Percentiles rank a stretch among this genome's conserved stretches.
Conservation (phyloP, 1,140 invertebrate species). For the Drosophila kepulauana region DNA sequence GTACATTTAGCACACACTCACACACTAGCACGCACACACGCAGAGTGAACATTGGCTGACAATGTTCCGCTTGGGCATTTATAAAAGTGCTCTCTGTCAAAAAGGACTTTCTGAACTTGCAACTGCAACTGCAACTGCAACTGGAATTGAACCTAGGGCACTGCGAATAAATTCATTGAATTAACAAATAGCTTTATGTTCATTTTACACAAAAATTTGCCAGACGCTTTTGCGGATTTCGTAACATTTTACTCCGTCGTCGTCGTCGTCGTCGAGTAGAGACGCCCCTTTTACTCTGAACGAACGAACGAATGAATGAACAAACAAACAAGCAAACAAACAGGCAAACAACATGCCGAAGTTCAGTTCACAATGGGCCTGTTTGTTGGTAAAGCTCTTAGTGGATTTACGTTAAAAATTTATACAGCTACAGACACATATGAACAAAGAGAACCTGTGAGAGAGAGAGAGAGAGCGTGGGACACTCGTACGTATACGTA, state of each 20-base stretch:
- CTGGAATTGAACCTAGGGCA: constrained; percentile 24
- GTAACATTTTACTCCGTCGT: constrained; percentile 17
- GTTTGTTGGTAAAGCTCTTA: constrained; percentile 53
- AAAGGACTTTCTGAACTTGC: constrained; percentile 1
- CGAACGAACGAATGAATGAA: constrained; percentile 26
- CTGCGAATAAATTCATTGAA: constrained; percentile 70
- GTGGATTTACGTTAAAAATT: constrained; percentile 74
- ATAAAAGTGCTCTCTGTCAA: constrained; percentile 6
- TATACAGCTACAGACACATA: constrained; percentile 30
- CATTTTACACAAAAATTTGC: constrained; percentile 60
- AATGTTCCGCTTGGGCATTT: constrained; percentile 47
- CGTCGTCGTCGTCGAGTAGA: no score
- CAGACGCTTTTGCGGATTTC: constrained; percentile 40
- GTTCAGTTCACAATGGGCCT: constrained; percentile 28
- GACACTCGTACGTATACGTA: constrained; percentile 1
- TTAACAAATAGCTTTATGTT: constrained; percentile 76
- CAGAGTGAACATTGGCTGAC: constrained; percentile 43
- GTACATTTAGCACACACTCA: constrained; percentile 48
- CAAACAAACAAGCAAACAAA: constrained; percentile 37
- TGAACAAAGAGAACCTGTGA: background rate
- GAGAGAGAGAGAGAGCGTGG: background rate
- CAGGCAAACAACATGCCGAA: constrained; percentile 10
- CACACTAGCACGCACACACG: constrained; percentile 4
- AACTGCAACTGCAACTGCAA: background rate
- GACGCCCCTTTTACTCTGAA: background rate